Evolutionary conservation across 2,888 invertebrate species (phyloP), one percentile per base, ranked within the genome.

Genomic region (Drosophila quasianomalipes): DNA sequence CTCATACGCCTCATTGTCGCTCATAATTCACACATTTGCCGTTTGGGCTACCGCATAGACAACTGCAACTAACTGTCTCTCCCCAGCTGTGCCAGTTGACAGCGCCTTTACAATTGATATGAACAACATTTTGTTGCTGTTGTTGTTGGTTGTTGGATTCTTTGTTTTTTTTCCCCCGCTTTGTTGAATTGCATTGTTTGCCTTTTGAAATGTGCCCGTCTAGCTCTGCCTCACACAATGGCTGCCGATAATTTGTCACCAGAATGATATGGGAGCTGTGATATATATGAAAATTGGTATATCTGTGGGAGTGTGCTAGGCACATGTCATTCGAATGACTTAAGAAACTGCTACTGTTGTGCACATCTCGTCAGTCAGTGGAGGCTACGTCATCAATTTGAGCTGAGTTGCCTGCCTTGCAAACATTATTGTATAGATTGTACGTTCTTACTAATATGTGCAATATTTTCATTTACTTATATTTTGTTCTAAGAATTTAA

Each of bases 11-110:
- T 52, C 79, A 57, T 69, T 65, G 72, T 70, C 54, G 76, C 68
- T 74, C 73, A 71, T 70, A 74, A 72, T 78, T 85, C 74, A 85
- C 88, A 85, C 84, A 69, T 81, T 55, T 63, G 47, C 39, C 61
- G 62, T 61, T 65, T 65, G 53, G 70, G 62, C 73, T 69, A 68
- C 63, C 60, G 60, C 67, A 31, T 57, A 54, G 61, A 62, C 58
- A 28, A 63, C 66, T 37, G 67, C 63, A 55, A 70, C 65, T 28
- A 70, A 49, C 53, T 63, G 66, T 54, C 69, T 28, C 39, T 7
- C 75, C 81, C 85, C 87, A 67, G 78, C 85, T 83, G 88, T 76
- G 82, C 69, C 79, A 84, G 79, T 85, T 88, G 87, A 87, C 87
- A 86, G 65, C 67, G 72, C 68, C 82, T 80, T 64, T 85, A 82